Evolutionary conservation across 2,113 vertebrate species (phyloP).

Genomic region (Etheostoma spectabile): DNA sequence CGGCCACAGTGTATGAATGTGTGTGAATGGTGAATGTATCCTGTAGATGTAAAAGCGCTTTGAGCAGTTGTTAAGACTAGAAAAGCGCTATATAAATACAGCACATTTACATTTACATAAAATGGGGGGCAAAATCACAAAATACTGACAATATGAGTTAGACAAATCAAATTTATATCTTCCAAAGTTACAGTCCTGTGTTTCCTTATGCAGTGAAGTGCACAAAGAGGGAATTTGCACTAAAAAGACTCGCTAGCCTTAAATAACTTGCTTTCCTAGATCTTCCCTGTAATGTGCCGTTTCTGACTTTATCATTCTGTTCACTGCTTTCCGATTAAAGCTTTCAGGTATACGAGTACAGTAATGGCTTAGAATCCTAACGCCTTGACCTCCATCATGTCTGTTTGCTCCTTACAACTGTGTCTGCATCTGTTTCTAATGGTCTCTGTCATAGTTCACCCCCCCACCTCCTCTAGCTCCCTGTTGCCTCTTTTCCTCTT

Average conservation of each 20-base stretch:
- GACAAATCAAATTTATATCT: background rate
- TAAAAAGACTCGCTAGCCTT: background rate
- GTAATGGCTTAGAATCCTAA: conserved; percentile 38
- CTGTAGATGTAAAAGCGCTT: too few relatives aligned
- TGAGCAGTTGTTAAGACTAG: too few relatives aligned
- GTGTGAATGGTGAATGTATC: too few relatives aligned
- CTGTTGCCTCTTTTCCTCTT: conserved; percentile 46
- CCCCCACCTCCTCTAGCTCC: conserved; percentile 51
- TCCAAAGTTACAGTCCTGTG: background rate
- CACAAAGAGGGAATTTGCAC: background rate
- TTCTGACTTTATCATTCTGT: background rate
- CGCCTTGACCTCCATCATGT: conserved; percentile 34
- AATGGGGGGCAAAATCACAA: too few relatives aligned
- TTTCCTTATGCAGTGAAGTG: background rate
- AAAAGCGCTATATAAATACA: too few relatives aligned
- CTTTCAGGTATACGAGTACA: conserved; percentile 11
- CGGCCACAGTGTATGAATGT: too few relatives aligned
- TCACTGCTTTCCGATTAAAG: background rate
- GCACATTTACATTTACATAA: too few relatives aligned
- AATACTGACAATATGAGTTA: background rate
- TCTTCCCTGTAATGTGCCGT: background rate
- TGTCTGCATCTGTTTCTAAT: conserved; percentile 58
- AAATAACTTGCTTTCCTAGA: background rate
- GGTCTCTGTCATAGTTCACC: conserved; percentile 50
- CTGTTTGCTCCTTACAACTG: conserved; percentile 41